Percentiles rank a stretch among this genome's conserved stretches.
Conservation (phyloP, 92 coral and sea anemone genomes). For the Phenganax marumi region DNA sequence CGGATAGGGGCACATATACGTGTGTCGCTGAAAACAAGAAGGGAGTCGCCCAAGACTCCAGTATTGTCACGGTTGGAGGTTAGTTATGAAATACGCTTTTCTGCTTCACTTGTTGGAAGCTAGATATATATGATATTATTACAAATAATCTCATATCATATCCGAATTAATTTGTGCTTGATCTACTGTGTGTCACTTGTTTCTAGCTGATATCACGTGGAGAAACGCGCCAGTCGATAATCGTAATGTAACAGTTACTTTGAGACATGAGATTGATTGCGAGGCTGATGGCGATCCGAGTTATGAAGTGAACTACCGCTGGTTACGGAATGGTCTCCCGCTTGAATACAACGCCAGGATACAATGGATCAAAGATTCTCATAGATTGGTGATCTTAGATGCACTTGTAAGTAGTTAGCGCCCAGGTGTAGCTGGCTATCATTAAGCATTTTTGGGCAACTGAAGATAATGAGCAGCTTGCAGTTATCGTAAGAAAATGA, state of each 20-base stretch:
- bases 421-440: background rate
- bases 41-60: background rate
- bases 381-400: constrained; percentile 17
- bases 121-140: background rate
- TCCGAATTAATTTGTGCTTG: background rate
- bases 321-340: constrained; percentile 32
- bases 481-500: background rate
- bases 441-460: background rate
- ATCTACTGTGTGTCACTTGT: background rate
- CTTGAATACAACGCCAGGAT: constrained; percentile 22
- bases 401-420: constrained; percentile 18
- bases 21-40: constrained; percentile 12
- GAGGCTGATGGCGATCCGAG: constrained; percentile 18
- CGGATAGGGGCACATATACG: background rate
- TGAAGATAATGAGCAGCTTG: background rate
- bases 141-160: background rate
- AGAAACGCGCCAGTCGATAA: constrained; percentile 5
- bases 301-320: constrained; percentile 27
- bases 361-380: constrained; percentile 22
- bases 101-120: background rate
- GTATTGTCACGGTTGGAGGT: constrained; percentile 25
- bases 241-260: constrained; percentile 21
- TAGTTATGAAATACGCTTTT: background rate
- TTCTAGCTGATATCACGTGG: background rate
- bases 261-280: constrained; percentile 19